phyloP scores from a whole-genome alignment of 2,888 invertebrate species.

The Drosophila atripex region DNA sequence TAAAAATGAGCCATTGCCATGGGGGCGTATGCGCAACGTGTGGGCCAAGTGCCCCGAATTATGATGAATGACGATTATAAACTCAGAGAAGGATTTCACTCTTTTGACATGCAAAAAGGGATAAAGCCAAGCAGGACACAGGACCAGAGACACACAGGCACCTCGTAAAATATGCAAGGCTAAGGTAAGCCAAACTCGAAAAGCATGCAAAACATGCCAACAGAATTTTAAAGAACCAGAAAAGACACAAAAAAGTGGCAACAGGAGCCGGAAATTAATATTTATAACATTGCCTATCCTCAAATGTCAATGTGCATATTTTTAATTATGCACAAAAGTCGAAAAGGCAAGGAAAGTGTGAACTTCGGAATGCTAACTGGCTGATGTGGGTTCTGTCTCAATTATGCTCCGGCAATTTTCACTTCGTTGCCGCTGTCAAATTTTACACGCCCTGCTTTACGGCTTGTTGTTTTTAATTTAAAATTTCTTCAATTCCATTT shows the following conservation, averaged over 20 bases:
- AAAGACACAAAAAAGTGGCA: conserved; percentile 7
- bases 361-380: not conserved
- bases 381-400: conserved; percentile 48
- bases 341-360: conserved; percentile 37
- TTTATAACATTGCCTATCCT: conserved; percentile 67
- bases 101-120: conserved; percentile 64
- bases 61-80: conserved; percentile 75
- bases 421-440: conserved; percentile 70
- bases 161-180: conserved; percentile 62
- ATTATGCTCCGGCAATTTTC: conserved; percentile 73
- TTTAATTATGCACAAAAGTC: conserved; percentile 71
- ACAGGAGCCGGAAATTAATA: conserved; percentile 55
- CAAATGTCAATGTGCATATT: conserved; percentile 74
- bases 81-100: not conserved
- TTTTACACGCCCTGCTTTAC: conserved; percentile 62
- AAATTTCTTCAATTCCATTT: conserved; percentile 42
- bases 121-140: conserved; percentile 50
- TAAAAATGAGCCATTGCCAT: conserved; percentile 57
- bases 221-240: conserved; percentile 60
- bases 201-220: conserved; percentile 41
- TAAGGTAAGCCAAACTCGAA: conserved; percentile 64
- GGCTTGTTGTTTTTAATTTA: conserved; percentile 48
- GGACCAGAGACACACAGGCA: conserved; percentile 4
- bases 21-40: conserved; percentile 52
- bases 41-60: conserved; percentile 64